A percentile compares a stretch with the other conserved stretches of the same genome.
phyloP scores from a whole-genome alignment of 1,140 invertebrate genomes.

The Apis dorsata region DNA sequence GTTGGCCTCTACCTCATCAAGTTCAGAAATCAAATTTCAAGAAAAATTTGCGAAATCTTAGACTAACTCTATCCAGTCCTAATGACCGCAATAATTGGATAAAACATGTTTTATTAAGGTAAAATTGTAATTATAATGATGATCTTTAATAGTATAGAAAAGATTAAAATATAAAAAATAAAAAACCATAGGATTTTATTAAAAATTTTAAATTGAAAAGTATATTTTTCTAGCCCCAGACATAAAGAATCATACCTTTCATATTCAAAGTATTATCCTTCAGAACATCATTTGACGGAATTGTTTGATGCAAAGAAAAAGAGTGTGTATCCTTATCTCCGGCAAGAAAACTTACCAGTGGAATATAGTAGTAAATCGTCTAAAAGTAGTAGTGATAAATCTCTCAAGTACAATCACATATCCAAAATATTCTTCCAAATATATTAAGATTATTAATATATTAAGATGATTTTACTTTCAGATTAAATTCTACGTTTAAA shows the following conservation, averaged over 20 bases:
- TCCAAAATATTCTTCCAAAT: background rate
- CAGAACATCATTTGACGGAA: slow-evolving; percentile 38
- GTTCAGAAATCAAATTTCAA: slow-evolving; percentile 57
- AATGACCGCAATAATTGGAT: slow-evolving; percentile 63
- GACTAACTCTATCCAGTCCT: slow-evolving; percentile 58
- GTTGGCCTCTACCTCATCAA: slow-evolving; percentile 67
- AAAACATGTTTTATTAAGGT: slow-evolving; percentile 66
- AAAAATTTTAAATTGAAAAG: no score
- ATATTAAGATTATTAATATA: no score
- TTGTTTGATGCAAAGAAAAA: slow-evolving; percentile 51
- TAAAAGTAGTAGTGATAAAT: slow-evolving; percentile 54
- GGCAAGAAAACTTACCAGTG: slow-evolving; percentile 27
- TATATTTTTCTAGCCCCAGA: slow-evolving; percentile 38
- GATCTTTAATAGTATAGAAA: no score
- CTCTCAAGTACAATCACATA: slow-evolving; percentile 37
- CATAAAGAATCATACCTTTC: slow-evolving; percentile 37
- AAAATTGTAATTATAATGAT: background rate
- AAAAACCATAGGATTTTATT: no score
- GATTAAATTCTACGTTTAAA: slow-evolving; percentile 9
- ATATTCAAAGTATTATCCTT: slow-evolving; percentile 24
- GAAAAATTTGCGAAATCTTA: slow-evolving; percentile 54
- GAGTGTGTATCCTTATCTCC: slow-evolving; percentile 17
- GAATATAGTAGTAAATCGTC: slow-evolving; percentile 49
- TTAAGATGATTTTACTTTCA: background rate
- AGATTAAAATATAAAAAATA: no score